A percentile compares a stretch with the other conserved stretches of the same genome.
Conservation (phyloP, 53 echinoderm and acorn worm species). For the Luidia sarsii region DNA sequence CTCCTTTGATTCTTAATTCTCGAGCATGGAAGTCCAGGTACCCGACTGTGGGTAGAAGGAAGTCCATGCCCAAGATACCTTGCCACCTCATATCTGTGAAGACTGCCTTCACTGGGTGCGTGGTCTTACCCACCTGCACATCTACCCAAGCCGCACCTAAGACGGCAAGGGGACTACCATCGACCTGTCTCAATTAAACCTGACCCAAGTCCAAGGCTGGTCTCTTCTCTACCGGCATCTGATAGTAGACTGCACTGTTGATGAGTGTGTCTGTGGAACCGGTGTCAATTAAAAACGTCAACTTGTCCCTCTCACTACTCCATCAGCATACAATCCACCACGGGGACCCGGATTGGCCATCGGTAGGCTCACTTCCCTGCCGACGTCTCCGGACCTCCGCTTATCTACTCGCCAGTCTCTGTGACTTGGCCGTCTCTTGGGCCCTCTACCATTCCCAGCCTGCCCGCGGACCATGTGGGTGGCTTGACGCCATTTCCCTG, state of each 20-base stretch:
- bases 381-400: not conserved
- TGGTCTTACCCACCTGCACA: not conserved
- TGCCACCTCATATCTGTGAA: constrained; percentile 2
- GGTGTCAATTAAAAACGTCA: too few relatives aligned
- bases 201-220: too few relatives aligned
- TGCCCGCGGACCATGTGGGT: constrained; percentile 4
- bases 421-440: not conserved
- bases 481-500: constrained; percentile 5
- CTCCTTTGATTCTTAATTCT: not conserved
- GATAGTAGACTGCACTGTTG: too few relatives aligned
- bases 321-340: not conserved
- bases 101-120: constrained; percentile 2
- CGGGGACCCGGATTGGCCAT: not conserved
- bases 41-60: constrained; percentile 3
- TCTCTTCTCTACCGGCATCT: too few relatives aligned
- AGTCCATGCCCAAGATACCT: constrained; percentile 1
- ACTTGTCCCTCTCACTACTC: too few relatives aligned
- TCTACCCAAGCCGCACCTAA: constrained; percentile 3
- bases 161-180: constrained; percentile 5
- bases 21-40: not conserved
- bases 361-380: not conserved
- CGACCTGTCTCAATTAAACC: not conserved
- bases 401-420: not conserved
- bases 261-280: too few relatives aligned
- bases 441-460: constrained; percentile 4